phyloP scores from a whole-genome alignment of 2,113 vertebrate species.

The Pterocles orientalis region DNA sequence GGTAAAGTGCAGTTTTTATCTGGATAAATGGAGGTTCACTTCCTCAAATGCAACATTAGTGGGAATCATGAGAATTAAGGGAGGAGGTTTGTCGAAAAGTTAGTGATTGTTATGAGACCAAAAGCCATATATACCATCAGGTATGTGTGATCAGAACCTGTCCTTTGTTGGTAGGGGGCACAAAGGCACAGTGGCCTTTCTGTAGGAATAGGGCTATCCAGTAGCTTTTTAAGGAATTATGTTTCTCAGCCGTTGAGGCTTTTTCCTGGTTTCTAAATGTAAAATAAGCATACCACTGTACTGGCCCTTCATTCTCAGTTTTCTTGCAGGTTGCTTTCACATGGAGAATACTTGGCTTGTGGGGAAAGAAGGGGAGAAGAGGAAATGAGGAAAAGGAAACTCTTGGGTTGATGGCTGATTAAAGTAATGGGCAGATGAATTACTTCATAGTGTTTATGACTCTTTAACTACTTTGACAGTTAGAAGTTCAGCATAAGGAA shows the following conservation, averaged over 20 bases:
- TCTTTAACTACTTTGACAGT: slow-evolving; percentile 18
- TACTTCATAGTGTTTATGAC: neutral
- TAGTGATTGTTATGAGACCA: neutral
- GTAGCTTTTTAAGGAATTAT: neutral
- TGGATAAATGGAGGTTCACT: neutral
- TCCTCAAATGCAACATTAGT: neutral
- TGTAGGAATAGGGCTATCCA: neutral
- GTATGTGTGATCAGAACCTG: neutral
- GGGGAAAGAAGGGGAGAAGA: slow-evolving; percentile 27
- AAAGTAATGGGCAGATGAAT: slow-evolving; percentile 14
- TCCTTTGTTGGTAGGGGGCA: neutral
- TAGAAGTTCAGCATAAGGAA: slow-evolving; percentile 39
- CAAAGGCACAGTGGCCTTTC: neutral
- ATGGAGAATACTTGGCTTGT: slow-evolving; percentile 7
- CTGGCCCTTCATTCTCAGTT: slow-evolving; percentile 23
- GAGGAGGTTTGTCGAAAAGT: neutral
- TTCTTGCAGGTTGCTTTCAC: slow-evolving; percentile 23
- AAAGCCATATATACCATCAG: neutral
- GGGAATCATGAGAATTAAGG: neutral
- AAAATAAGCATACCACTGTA: neutral
- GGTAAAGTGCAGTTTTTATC: neutral
- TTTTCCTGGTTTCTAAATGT: neutral
- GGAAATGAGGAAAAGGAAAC: slow-evolving; percentile 17
- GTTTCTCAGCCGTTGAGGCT: neutral
- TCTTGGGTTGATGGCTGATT: slow-evolving; percentile 21